Evolutionary conservation across 2,113 vertebrate genomes (phyloP).

Genomic region (Serilophus lunatus): DNA sequence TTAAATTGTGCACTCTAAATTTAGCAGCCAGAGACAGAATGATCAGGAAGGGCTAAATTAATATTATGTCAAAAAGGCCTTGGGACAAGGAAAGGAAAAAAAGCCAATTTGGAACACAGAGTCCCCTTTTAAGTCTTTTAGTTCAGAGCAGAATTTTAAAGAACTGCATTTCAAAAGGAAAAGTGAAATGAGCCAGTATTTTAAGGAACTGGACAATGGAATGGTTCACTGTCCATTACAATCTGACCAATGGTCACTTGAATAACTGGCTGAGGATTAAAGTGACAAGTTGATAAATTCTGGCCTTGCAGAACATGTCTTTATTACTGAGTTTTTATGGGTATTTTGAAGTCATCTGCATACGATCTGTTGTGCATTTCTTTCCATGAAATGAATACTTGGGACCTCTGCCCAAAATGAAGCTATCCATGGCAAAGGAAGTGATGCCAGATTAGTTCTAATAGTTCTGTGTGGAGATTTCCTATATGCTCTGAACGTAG

Average conservation of each 20-base stretch:
- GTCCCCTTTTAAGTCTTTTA: slow-evolving; percentile 13
- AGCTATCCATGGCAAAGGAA: not conserved
- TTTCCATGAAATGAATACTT: not conserved
- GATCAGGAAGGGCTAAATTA: slow-evolving; percentile 59
- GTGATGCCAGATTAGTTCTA: not conserved
- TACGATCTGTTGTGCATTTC: not conserved
- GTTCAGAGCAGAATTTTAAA: not conserved
- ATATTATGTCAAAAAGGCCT: slow-evolving; percentile 46
- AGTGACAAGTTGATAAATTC: not conserved
- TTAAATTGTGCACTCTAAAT: slow-evolving; percentile 42
- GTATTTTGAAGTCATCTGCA: not conserved
- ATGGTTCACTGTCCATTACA: not conserved
- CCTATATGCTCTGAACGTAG: not conserved
- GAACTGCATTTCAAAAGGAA: not conserved
- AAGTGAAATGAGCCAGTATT: not conserved
- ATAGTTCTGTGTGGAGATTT: not conserved
- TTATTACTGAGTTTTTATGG: not conserved
- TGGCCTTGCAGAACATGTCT: not conserved
- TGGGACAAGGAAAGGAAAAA: slow-evolving; percentile 41
- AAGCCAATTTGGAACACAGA: slow-evolving; percentile 25
- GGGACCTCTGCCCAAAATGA: not conserved
- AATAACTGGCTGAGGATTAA: not conserved
- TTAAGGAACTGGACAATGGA: not conserved
- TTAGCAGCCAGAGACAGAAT: slow-evolving; percentile 32
- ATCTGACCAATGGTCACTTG: not conserved